These are phyloP conservation scores for Zoanthus solanderi DNA, from an alignment of 92 coral and sea anemone genomes.

Conservation along the genomic window DNA sequence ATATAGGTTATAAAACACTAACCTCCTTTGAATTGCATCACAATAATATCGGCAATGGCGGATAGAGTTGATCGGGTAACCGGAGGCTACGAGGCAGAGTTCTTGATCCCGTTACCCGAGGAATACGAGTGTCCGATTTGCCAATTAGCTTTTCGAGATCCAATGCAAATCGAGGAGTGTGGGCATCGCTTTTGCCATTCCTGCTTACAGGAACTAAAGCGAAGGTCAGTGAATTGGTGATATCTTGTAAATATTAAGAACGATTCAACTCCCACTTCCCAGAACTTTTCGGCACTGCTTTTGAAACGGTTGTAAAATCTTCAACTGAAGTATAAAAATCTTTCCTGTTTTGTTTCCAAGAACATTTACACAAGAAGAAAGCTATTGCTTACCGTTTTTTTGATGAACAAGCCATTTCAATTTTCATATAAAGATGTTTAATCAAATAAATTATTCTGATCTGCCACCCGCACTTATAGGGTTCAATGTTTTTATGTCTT, in stretches of 20 bases:
- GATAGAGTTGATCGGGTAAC: conserved; percentile 94
- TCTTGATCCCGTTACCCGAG: conserved; percentile 81
- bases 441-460: background rate
- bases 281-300: background rate
- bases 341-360: background rate
- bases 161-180: conserved; percentile 96
- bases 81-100: conserved; percentile 97
- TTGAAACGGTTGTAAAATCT: background rate
- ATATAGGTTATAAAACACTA: conserved; percentile 14
- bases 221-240: conserved; percentile 66
- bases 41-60: conserved; percentile 72
- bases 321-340: background rate
- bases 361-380: background rate
- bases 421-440: background rate
- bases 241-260: background rate
- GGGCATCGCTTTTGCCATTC: conserved; percentile 98
- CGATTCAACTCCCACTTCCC: background rate
- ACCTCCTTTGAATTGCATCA: background rate
- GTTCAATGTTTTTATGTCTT: background rate
- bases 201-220: conserved; percentile 91
- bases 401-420: background rate
- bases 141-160: conserved; percentile 98
- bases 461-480: background rate
- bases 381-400: background rate
- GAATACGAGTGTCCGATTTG: conserved; percentile 99